Evolutionary conservation across 2,797 vertebrate genomes (phyloP), one percentile per base, ranked within the genome.

Genomic region (Saxicola maurus): DNA sequence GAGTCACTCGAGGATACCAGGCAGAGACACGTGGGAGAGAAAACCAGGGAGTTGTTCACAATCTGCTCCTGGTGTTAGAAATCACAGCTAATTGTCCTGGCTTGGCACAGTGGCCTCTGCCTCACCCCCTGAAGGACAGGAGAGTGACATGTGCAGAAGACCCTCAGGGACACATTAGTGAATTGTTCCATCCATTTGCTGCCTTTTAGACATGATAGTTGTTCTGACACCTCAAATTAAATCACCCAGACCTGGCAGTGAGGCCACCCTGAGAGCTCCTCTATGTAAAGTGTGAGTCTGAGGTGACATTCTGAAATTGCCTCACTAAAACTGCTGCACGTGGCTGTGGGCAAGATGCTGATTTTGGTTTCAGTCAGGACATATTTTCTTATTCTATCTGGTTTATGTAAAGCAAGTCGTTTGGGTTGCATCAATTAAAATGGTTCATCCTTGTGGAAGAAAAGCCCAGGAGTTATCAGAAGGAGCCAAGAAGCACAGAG

Each of bases 151-250:
- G 3, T 79, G 33, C 23, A 65, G 48, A 40, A 53, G 35, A 61
- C 33, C 25, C 40, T 61, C 51, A 12, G 40, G 51, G 74, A 79
- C 28, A 45, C 25, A 15, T 15, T 28, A 35, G 49, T 38, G 65
- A 74, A 38, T 61, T 88, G 18, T 57, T 88, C 45, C 56, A 66
- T 81, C 46, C 38, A 17, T 75, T 92, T 72, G 25, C 23, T 91
- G 28, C 38, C 49, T 33, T 66, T 80, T 57, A 77, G 53, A 53
- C 1, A 7, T 1, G 2, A 5, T 7, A 11, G 45, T 31, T 49
- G 46, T 57, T 65, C 35, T 88, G 86, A 77, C 65, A 83, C 37
- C 73, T 82, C n/a, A 13, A 68, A 59, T 62, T 68, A 35, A 66
- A 65, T 52, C 56, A 51, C 7, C 31, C 56, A 38, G 37, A 38